Conservation (phyloP, 1,140 invertebrate genomes). For the Eumaeus atala region DNA sequence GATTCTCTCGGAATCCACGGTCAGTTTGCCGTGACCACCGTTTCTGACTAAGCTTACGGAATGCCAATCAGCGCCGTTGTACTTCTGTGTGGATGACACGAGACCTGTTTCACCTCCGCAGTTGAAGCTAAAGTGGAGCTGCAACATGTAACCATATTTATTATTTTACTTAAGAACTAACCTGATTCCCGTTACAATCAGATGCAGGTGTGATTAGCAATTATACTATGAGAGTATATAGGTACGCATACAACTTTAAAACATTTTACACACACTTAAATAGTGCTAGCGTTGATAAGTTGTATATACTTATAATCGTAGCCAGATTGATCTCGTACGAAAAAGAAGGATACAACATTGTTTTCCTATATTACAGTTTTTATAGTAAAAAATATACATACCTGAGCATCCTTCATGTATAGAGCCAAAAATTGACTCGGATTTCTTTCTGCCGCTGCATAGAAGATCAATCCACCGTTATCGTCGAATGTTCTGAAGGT, state of each 20-base stretch:
- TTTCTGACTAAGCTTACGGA: slow-evolving; percentile 78
- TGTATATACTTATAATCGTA: too few relatives aligned
- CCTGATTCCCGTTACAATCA: too few relatives aligned
- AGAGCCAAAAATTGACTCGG: slow-evolving; percentile 87
- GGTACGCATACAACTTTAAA: too few relatives aligned
- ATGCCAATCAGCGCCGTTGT: slow-evolving; percentile 94
- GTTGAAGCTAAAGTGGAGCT: slow-evolving; percentile 55
- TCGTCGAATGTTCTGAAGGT: slow-evolving; percentile 85
- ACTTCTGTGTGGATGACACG: slow-evolving; percentile 74
- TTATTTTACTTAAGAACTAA: too few relatives aligned
- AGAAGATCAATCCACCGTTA: slow-evolving; percentile 90
- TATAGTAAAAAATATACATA: slow-evolving; percentile 49
- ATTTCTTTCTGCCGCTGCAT: slow-evolving; percentile 78
- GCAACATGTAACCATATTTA: slow-evolving; percentile 1
- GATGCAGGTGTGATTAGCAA: too few relatives aligned
- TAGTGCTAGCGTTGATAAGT: too few relatives aligned
- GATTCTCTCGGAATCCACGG: slow-evolving; percentile 78
- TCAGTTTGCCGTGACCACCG: slow-evolving; percentile 77
- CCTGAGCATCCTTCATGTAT: slow-evolving; percentile 86
- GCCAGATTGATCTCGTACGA: too few relatives aligned
- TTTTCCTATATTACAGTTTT: too few relatives aligned
- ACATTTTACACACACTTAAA: too few relatives aligned
- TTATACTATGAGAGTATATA: too few relatives aligned
- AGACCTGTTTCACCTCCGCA: slow-evolving; percentile 81
- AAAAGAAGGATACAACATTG: too few relatives aligned